Evolutionary conservation across 2,113 vertebrate species (phyloP).

Genomic region (Scortum barcoo): DNA sequence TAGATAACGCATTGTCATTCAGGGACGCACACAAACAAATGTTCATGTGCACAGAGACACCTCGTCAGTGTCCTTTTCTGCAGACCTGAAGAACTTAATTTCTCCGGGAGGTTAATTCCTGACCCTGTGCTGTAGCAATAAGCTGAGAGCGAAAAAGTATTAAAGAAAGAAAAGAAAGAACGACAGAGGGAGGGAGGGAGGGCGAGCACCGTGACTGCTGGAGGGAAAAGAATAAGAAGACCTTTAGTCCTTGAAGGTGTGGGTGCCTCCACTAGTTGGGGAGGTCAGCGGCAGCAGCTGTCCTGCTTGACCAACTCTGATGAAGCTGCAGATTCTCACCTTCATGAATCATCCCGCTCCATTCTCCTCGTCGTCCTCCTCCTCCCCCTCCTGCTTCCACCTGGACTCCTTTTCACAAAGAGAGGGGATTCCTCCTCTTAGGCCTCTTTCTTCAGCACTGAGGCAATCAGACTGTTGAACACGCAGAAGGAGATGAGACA

Average conservation of each 20-base stretch:
- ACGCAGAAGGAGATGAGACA: slow-evolving; percentile 82
- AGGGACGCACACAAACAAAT: neutral
- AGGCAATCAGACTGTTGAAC: slow-evolving; percentile 85
- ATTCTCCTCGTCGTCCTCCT: slow-evolving; percentile 59
- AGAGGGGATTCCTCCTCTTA: slow-evolving; percentile 80
- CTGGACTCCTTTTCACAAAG: slow-evolving; percentile 80
- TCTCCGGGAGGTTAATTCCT: slow-evolving; percentile 50
- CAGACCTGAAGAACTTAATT: slow-evolving; percentile 52
- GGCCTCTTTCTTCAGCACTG: slow-evolving; percentile 77
- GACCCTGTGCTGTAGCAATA: slow-evolving; percentile 51
- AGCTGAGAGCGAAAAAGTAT: slow-evolving; percentile 49
- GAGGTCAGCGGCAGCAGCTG: slow-evolving; percentile 67
- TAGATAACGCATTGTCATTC: neutral
- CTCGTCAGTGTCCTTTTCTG: slow-evolving; percentile 25
- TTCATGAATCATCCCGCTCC: slow-evolving; percentile 74
- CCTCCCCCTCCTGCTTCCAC: slow-evolving; percentile 69
- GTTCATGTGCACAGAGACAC: neutral
- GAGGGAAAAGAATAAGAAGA: slow-evolving; percentile 47
- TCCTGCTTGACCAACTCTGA: slow-evolving; percentile 81
- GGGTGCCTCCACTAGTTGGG: slow-evolving; percentile 44
- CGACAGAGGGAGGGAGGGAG: slow-evolving; percentile 18
- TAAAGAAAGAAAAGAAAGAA: slow-evolving; percentile 45
- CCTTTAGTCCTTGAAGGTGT: slow-evolving; percentile 74
- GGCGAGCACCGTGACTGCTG: slow-evolving; percentile 23
- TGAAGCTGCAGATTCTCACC: slow-evolving; percentile 83